Evolutionary conservation across 2,797 vertebrate genomes (phyloP), one percentile per base, ranked within the genome.

Genomic region (Poeciliopsis turneri): DNA sequence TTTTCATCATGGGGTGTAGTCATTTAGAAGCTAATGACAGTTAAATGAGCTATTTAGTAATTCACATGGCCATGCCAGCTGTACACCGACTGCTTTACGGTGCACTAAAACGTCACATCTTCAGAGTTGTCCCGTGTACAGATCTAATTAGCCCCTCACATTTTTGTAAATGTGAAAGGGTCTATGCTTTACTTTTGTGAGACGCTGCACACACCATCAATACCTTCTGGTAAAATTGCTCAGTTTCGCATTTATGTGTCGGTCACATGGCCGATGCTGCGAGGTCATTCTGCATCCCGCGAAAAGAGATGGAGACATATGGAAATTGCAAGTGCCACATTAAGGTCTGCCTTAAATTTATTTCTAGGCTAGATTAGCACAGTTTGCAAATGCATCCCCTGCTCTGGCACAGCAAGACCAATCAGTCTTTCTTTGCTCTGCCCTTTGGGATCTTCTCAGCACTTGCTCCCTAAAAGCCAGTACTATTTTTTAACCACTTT

Each of bases 381-480:
- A 70, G 45, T 46, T 70, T 66, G 68, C 45, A 69, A 69, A 69
- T 69, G 66, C 66, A 69, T n/a, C 12, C 66, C 66, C 30, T 51
- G 46, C 59, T 43, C 20, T 30, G 75, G 30, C 57, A 30, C 68
- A 53, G 55, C 53, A 45, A 55, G 59, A 77, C 72, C 72, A 55
- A 43, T 79, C 70, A 46, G 47, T 82, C 28, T 47, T 51, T 49
- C 70, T 36, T 47, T 49, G 23, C 53, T 59, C 53, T 49, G 53
- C 45, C 59, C 64, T 49, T n/a, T 0, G 3, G 74, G 72, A 36
- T 69, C 78, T 80, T 86, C 84, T 78, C 68, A 81, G 28, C 81
- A 41, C 39, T 4, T 77, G 23, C 72, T 68, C n/a, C 16, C 70
- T 77, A 79, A 83, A 84, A 87, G 74, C 59, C 55, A 53, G n/a